phyloP scores from a whole-genome alignment of 1,140 invertebrate species.

The Ips typographus region DNA sequence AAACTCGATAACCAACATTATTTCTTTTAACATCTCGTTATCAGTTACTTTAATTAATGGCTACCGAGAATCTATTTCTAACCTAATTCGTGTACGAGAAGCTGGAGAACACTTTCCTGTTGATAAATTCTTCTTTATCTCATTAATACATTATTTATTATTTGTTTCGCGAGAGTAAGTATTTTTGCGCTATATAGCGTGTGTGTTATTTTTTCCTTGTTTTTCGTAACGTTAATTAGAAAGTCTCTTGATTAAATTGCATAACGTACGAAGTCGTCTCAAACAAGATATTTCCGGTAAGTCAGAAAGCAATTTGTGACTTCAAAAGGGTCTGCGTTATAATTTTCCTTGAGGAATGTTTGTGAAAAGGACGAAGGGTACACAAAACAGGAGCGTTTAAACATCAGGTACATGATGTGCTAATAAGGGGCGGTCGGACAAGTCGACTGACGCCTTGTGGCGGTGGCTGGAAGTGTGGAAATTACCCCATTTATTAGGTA shows the following conservation, averaged over 20 bases:
- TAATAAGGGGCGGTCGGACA: conserved; percentile 46
- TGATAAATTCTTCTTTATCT: neutral
- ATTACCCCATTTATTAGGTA: conserved; percentile 57
- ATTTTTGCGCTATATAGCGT: neutral
- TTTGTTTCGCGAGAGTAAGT: conserved; percentile 1
- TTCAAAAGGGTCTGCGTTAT: neutral
- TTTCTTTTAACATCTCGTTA: conserved; percentile 34
- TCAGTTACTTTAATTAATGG: conserved; percentile 32
- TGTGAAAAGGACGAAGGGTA: neutral
- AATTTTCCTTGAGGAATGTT: neutral
- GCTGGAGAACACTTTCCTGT: conserved; percentile 13
- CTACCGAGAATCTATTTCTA: conserved; percentile 28
- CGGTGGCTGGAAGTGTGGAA: conserved; percentile 52
- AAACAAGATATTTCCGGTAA: no score
- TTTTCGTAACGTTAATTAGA: neutral
- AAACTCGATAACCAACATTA: conserved; percentile 30
- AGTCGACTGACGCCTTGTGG: conserved; percentile 50
- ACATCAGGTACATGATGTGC: conserved; percentile 50
- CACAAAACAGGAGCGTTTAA: conserved; percentile 30
- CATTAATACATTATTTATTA: neutral
- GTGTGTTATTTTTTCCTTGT: neutral
- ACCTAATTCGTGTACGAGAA: conserved; percentile 23
- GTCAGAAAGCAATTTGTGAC: neutral
- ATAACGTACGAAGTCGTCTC: no score
- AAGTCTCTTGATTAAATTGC: neutral